Percentiles rank a stretch among this genome's conserved stretches.
Conservation (phyloP, 2,888 invertebrate species). For the Cosmia pyralina region DNA sequence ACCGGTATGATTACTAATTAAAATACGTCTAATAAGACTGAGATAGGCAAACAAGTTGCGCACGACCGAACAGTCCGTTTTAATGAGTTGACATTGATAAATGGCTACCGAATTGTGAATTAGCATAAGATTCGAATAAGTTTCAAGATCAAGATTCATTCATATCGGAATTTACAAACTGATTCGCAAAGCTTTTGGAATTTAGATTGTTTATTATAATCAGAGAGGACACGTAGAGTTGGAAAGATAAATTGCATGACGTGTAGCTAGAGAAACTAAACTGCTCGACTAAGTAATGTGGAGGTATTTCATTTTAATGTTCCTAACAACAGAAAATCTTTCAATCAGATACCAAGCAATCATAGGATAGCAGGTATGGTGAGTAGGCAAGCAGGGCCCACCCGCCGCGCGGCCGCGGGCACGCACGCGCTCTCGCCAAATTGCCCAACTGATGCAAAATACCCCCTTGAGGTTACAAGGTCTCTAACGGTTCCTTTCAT, state of each 20-base stretch:
- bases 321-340: conserved; percentile 63
- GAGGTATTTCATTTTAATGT: conserved; percentile 50
- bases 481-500: conserved; percentile 77
- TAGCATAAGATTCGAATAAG: conserved; percentile 61
- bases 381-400: conserved; percentile 79
- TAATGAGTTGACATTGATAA: conserved; percentile 66
- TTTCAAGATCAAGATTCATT: conserved; percentile 51
- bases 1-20: conserved; percentile 71
- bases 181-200: conserved; percentile 41
- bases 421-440: conserved; percentile 81
- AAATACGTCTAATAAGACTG: conserved; percentile 66
- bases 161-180: conserved; percentile 49
- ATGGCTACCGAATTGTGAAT: conserved; percentile 61
- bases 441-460: conserved; percentile 70
- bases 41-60: conserved; percentile 50
- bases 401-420: conserved; percentile 83
- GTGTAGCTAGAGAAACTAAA: conserved; percentile 28
- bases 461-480: conserved; percentile 57
- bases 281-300: conserved; percentile 20
- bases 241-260: conserved; percentile 40
- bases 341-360: conserved; percentile 75
- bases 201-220: conserved; percentile 50
- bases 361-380: conserved; percentile 75
- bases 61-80: conserved; percentile 46
- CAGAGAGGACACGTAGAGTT: conserved; percentile 16